A percentile compares a stretch with the other conserved stretches of the same genome.
These are phyloP conservation scores for Aurelia sp. DNA, from an alignment of 30 jellyfish, hydroid and myxozoan genomes.

Conservation along the genomic window DNA sequence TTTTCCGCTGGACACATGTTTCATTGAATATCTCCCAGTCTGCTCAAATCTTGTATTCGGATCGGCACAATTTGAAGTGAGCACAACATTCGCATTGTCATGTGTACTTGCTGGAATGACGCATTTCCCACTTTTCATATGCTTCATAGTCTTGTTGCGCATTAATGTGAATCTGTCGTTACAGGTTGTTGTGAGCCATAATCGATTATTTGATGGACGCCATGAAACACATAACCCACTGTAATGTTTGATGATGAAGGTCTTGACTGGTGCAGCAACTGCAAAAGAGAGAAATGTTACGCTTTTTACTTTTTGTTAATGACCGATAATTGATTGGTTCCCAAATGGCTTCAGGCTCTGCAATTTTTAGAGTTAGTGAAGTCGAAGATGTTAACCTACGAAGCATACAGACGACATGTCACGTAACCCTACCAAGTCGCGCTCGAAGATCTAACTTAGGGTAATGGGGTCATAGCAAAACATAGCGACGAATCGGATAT, in stretches of 20 bases:
- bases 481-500: too few species aligned
- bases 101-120: conserved; percentile 24
- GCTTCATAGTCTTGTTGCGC: conserved; percentile 14
- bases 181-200: conserved; percentile 27
- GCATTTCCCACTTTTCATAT: conserved; percentile 58
- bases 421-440: too few species aligned
- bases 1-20: conserved; percentile 65
- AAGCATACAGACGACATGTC: too few species aligned
- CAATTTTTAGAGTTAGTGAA: too few species aligned
- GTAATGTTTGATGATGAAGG: conserved; percentile 49
- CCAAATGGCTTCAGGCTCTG: too few species aligned
- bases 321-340: too few species aligned
- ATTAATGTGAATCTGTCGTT: conserved; percentile 39
- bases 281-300: not conserved
- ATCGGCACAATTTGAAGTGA: conserved; percentile 40
- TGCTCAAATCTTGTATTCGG: conserved; percentile 37
- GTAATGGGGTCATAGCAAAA: too few species aligned
- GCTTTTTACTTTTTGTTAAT: too few species aligned
- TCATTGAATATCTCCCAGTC: conserved; percentile 34
- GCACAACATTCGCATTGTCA: conserved; percentile 26
- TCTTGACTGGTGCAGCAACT: conserved; percentile 42
- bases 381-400: too few species aligned
- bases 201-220: conserved; percentile 27
- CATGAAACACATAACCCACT: conserved; percentile 55
- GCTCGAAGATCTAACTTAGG: too few species aligned